These are phyloP conservation scores for Nephotettix cincticeps DNA, from an alignment of 1,140 invertebrate genomes.

Conservation along the genomic window DNA sequence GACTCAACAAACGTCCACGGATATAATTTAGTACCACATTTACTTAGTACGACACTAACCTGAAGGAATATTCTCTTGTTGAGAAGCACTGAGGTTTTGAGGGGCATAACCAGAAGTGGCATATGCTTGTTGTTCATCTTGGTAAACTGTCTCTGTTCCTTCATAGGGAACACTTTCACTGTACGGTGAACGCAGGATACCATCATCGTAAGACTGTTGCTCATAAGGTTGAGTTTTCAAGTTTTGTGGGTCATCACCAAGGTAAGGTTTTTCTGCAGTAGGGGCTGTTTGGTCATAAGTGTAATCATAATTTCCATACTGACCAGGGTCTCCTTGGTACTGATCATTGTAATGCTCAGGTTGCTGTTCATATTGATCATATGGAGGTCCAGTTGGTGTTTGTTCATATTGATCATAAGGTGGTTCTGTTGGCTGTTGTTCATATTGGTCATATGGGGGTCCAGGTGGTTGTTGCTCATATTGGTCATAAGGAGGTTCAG, in stretches of 20 bases:
- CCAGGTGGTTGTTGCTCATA: not conserved
- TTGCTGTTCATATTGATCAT: constrained; percentile 3
- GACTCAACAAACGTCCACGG: no score
- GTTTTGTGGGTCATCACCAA: not conserved
- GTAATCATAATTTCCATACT: constrained; percentile 10
- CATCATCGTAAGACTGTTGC: no score
- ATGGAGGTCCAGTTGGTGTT: not conserved
- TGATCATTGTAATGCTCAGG: not conserved
- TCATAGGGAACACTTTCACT: no score
- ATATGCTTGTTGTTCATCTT: no score
- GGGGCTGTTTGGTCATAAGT: not conserved
- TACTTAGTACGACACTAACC: no score
- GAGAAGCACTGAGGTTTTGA: no score
- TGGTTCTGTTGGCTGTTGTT: not conserved
- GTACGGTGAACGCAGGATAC: no score
- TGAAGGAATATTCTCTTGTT: no score
- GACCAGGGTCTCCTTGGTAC: not conserved
- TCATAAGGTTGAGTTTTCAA: no score
- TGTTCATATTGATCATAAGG: constrained; percentile 7
- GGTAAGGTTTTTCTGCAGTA: not conserved
- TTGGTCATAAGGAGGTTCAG: not conserved
- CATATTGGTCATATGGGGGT: not conserved
- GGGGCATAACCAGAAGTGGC: no score
- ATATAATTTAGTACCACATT: no score
- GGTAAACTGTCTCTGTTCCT: no score